Percentiles rank a stretch among this genome's conserved stretches.
Conservation (phyloP, 1,140 invertebrate species). For the Adelges cooleyi region DNA sequence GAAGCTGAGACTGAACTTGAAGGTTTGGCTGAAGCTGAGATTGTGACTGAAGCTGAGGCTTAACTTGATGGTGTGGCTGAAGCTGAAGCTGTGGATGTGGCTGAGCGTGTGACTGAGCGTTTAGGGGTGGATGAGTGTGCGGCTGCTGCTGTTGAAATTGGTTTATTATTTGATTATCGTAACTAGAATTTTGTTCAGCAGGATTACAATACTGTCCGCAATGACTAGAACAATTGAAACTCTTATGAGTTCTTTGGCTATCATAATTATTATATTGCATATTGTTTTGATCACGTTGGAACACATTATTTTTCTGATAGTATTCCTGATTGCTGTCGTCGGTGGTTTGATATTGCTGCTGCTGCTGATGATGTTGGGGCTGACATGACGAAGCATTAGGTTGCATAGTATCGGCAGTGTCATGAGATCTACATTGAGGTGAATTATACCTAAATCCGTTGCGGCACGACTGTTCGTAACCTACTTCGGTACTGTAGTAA, state of each 20-base stretch:
- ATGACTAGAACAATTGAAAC: constrained; percentile 27
- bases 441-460: constrained; percentile 11
- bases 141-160: constrained; percentile 6
- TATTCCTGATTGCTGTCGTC: too few species aligned
- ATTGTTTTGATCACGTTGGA: constrained; percentile 3
- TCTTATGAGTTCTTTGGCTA: constrained; percentile 8
- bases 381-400: background rate
- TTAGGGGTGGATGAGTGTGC: too few species aligned
- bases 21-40: background rate
- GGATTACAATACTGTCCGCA: constrained; percentile 19
- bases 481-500: constrained; percentile 6
- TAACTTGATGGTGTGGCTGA: too few species aligned
- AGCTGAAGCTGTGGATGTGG: background rate
- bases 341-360: background rate
- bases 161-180: constrained; percentile 12
- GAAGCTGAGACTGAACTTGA: too few species aligned
- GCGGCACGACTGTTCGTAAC: constrained; percentile 5
- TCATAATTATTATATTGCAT: constrained; percentile 20
- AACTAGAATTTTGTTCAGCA: constrained; percentile 4
- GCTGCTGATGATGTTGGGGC: background rate
- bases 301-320: constrained; percentile 10
- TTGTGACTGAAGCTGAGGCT: too few species aligned
- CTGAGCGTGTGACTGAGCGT: too few species aligned
- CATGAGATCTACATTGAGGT: constrained; percentile 19
- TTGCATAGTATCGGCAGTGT: background rate